Base-by-base conservation (phyloP, 2,888 invertebrate species). In the Mycogona germanica region DNA sequence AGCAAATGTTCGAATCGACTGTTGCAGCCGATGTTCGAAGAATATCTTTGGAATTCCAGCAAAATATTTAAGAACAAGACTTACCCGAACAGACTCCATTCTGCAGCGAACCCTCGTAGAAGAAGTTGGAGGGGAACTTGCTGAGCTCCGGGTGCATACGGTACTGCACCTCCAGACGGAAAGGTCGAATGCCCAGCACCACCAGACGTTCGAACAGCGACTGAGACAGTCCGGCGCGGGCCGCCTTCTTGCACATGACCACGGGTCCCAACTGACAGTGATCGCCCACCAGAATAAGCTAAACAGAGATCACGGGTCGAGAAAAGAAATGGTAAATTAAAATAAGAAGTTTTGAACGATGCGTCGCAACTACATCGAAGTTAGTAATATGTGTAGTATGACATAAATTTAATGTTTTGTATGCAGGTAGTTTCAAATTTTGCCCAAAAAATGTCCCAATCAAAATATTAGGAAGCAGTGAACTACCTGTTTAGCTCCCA, bases 161-260 rank as follows among this genome's bases (percentile, higher is more conserved):
- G 70, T 99, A 98, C 67, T 98, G 98, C 0, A 93, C 92, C 70
- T 97, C 96, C 38, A 98, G 76, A 0, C 97, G 81, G 71, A 97
- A 93, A 0, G 98, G 98, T 26, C 96, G 78, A 62, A 96, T 97
- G 7, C 97, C 97, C 5, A 98, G 77, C 0, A 98, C 93, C 0
- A 99, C 97, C 1, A 99, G 76, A 4, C 98, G 78, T 68, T 98
- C 98, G 70, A 99, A 98, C 57, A 98, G 76, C 50, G 95, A 95
- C 70, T 97, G 97, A 0, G 91, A 91, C 23, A 99, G 78, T 1
- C 98, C 98, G 0, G 98, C 97, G 51, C 88, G 79, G 0, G 96
- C 93, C 0, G 98, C 97, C 68, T 96, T 95, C 71, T 97, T 97
- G 74, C 96, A 97, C 95, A 97, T 96, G 1, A 98, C 97, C 1